Percentiles rank a stretch among this genome's conserved stretches.
These are phyloP conservation scores for Plusia festucae DNA, from an alignment of 2,888 invertebrate genomes.

Conservation along the genomic window DNA sequence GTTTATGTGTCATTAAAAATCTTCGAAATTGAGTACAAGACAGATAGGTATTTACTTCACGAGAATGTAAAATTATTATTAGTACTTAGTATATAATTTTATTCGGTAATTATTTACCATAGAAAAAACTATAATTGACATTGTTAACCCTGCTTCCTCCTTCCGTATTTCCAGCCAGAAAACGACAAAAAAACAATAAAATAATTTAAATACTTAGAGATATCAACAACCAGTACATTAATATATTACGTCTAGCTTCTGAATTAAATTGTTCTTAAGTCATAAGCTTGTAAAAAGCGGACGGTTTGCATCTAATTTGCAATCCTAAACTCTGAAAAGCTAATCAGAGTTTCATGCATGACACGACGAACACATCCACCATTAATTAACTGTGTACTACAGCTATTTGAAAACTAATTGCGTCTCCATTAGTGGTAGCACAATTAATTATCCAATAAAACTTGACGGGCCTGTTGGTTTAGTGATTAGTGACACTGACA, in stretches of 20 bases:
- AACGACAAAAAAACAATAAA: background rate
- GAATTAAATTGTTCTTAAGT: background rate
- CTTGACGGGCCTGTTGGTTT: no score
- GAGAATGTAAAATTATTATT: no score
- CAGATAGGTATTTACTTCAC: no score
- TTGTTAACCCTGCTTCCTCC: background rate
- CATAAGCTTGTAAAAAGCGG: background rate
- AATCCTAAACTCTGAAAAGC: background rate
- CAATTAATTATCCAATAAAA: background rate
- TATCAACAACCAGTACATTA: background rate
- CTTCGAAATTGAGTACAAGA: no score
- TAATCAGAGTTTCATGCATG: slow-evolving; percentile 3
- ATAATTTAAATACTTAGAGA: background rate
- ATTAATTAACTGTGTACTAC: background rate
- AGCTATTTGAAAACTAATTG: slow-evolving; percentile 12
- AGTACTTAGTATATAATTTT: no score
- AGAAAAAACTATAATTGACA: no score
- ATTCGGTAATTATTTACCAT: no score
- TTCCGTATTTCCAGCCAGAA: background rate
- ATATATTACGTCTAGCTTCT: background rate
- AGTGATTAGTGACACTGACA: no score
- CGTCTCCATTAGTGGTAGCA: slow-evolving; percentile 9
- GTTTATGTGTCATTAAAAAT: background rate
- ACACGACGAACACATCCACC: background rate
- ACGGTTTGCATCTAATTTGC: background rate